These are phyloP conservation scores for Halichondria panicea DNA, from an alignment of 37 sponge, comb jelly and placozoan species.

Conservation along the genomic window DNA sequence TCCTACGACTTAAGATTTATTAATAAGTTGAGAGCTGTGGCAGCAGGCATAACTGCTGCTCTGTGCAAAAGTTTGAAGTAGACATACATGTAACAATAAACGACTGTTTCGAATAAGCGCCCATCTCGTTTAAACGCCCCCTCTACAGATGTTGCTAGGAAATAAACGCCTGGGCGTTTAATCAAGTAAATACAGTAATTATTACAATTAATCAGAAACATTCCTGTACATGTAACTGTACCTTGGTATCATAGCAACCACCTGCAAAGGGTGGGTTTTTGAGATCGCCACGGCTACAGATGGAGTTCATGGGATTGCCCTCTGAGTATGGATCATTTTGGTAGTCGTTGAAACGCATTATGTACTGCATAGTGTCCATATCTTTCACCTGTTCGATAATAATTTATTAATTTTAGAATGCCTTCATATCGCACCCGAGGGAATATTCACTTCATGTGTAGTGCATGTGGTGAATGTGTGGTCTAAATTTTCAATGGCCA, in stretches of 20 bases:
- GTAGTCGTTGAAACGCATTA: constrained; percentile 74
- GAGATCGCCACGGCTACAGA: constrained; percentile 72
- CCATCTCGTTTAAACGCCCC: no score
- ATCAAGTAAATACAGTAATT: no score
- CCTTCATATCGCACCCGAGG: background rate
- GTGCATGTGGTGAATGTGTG: background rate
- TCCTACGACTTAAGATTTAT: no score
- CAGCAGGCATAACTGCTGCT: no score
- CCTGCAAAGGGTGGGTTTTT: constrained; percentile 6
- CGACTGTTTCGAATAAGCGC: no score
- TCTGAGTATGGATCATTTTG: constrained; percentile 55
- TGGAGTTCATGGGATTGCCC: constrained; percentile 56
- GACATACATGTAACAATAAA: background rate
- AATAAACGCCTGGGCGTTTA: no score
- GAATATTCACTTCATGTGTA: background rate
- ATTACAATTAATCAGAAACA: background rate
- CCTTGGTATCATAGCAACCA: constrained; percentile 72
- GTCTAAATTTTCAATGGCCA: background rate
- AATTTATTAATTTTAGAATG: background rate
- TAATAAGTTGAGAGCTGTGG: no score
- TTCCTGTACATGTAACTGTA: background rate
- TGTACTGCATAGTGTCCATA: constrained; percentile 29
- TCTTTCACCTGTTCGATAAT: constrained; percentile 18
- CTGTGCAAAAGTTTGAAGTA: background rate
- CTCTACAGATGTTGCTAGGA: no score